Evolutionary conservation across 2,113 vertebrate species (phyloP), one percentile per base, ranked within the genome.

Genomic region (Mesitornis unicolor): DNA sequence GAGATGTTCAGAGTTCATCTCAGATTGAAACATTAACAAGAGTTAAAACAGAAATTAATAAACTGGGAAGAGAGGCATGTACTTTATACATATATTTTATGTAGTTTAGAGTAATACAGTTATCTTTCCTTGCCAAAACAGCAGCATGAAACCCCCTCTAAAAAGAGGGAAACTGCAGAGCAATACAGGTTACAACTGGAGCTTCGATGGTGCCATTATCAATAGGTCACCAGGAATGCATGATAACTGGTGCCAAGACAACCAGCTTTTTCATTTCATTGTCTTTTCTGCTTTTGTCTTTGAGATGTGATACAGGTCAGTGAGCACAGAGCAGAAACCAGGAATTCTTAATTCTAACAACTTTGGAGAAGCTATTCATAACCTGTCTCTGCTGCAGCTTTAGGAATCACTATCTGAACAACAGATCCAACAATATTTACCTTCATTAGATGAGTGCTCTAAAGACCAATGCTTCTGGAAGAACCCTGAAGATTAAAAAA

Each of bases 321-420:
- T 78, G 75, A 92, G 42, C 75, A 80, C 42, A 48, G 29, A 43
- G 10, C 43, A 88, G 57, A 92, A 93, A 70, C 51, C 86, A 95
- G 57, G 74, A 92, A 90, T 94, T 88, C 53, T 96, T 73, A 93
- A 90, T 87, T 79, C 93, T 82, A 75, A 95, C 35, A 89, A 42
- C 43, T 88, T 53, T 26, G 54, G 53, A 77, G 93, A 89, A 70
- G 51, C 43, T 82, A 33, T 69, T 90, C 43, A 68, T 87, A 75
- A 59, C 13, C 20, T 63, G 19, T 57, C n/a, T 57, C 22, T 79
- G 45, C 33, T 73, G 78, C 54, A 91, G 50, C 33, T 87, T 81
- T 48, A 91, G 65, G 51, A 89, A 92, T 48, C 33, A 33, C 63
- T 33, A 24, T 28, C 53, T 51, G 57, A 91, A 93, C n/a, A n/a